Percentiles rank a stretch among this genome's conserved stretches.
phyloP scores from a whole-genome alignment of 1,140 invertebrate species.

The Diabrotica virgifera region DNA sequence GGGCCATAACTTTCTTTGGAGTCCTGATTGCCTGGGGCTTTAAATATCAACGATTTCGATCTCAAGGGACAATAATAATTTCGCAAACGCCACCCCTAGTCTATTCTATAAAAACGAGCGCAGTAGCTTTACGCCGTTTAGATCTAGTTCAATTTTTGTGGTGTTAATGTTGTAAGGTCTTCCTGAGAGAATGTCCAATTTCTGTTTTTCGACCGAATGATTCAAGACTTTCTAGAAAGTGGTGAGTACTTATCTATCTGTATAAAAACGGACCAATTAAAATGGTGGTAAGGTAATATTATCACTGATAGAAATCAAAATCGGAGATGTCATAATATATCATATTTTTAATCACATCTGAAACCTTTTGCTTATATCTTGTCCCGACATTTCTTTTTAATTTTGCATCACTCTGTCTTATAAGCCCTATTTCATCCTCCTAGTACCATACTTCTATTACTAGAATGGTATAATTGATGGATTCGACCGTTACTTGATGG shows the following conservation, averaged over 20 bases:
- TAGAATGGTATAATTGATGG: too few species aligned
- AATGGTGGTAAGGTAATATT: too few species aligned
- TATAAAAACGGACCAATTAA: too few species aligned
- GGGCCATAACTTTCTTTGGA: constrained; percentile 42
- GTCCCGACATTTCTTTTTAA: too few species aligned
- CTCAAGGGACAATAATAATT: constrained; percentile 39
- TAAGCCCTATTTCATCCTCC: too few species aligned
- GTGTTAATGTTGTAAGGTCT: neutral
- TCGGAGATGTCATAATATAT: too few species aligned
- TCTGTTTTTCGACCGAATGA: constrained; percentile 7
- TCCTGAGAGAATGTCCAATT: neutral
- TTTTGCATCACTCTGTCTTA: too few species aligned
- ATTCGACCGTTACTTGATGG: too few species aligned
- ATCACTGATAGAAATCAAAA: too few species aligned
- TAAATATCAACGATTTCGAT: constrained; percentile 47
- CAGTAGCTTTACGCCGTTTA: neutral
- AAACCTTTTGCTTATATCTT: too few species aligned
- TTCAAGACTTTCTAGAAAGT: constrained; percentile 11
- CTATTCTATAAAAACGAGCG: constrained; percentile 19
- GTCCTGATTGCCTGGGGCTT: constrained; percentile 47
- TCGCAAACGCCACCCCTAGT: constrained; percentile 15
- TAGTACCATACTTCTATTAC: too few species aligned
- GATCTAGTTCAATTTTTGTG: neutral
- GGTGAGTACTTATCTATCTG: neutral
- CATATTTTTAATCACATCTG: too few species aligned